Evolutionary conservation across 2,113 vertebrate species (phyloP).

Genomic region (Tretioscincus oriximinensis): DNA sequence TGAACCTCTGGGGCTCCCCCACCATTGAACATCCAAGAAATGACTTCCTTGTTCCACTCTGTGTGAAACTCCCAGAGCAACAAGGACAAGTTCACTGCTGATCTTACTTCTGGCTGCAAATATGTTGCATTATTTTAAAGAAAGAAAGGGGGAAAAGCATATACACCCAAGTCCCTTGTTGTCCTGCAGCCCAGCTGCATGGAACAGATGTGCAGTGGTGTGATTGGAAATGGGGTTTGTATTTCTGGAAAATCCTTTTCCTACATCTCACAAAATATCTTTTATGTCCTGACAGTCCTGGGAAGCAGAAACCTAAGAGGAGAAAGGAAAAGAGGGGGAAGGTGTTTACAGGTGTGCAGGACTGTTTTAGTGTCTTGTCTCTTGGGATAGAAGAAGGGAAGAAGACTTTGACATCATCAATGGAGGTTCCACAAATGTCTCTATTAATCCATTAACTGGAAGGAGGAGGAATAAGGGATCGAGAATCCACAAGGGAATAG

Average conservation of each 20-base stretch:
- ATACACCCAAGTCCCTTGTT: neutral
- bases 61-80: neutral
- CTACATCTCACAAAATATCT: neutral
- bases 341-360: neutral
- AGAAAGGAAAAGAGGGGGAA: neutral
- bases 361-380: neutral
- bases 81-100: neutral
- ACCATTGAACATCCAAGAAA: neutral
- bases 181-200: slow-evolving; percentile 35
- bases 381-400: neutral
- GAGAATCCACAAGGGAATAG: neutral
- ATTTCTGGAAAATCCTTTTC: neutral
- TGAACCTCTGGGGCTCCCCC: neutral
- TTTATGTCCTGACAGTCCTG: neutral
- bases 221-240: neutral
- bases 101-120: slow-evolving; percentile 54
- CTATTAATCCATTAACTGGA: neutral
- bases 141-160: neutral
- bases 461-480: neutral
- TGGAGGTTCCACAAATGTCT: neutral
- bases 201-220: slow-evolving; percentile 24
- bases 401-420: neutral
- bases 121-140: neutral
- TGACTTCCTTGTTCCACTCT: neutral
- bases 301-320: neutral